Base-by-base conservation (phyloP, 1,140 invertebrate genomes). In the Macrostomum lignano region DNA sequence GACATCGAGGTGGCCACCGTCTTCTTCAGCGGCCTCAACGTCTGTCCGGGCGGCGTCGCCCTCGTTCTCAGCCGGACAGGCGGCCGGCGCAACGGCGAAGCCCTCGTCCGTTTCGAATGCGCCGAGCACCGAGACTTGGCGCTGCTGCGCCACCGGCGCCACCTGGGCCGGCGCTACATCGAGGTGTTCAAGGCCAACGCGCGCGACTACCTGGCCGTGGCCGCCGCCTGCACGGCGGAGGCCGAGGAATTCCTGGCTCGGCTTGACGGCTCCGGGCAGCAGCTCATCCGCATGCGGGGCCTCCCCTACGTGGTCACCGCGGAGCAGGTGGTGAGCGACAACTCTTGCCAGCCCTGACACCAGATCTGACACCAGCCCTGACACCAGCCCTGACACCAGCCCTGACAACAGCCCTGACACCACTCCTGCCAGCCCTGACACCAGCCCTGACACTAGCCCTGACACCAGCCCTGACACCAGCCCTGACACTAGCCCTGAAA, bases 1-100 rank as follows among this genome's bases (percentile, higher is more conserved):
- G 91, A 98, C 62, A 76, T 88, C 59, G 91, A 98, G 53, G 91
- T 98, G 43, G 86, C 86, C 28, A 79, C 82, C 58, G n/a, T n/a
- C n/a, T 96, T 98, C 65, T 96, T 98, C 64, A 64, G 76, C 42
- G 88, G 91, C 46, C 66, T 98, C 44, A 94, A 96, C 69, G 77
- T 98, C 49, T 75, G 30, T 55, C 94, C 84, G 60, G 88, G 86
- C 47, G 88, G 91, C 34, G 84, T 98, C 49, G 88, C 86, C 26
- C 64, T 98, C 46, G 96, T 88, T 64, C 65, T 98, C 30, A 91
- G 82, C 52, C 57, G 60, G 10, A 73, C 84, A 63, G 91, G 91
- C 31, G n/a, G n/a, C n/a, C 66, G 88, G 44, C 68, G 88, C 35
- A 98, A 96, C 71, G 88, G 91, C n/a, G 91, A 98, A 55, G 86